phyloP scores from a whole-genome alignment of 2,113 vertebrate species.

The Ictalurus furcatus region DNA sequence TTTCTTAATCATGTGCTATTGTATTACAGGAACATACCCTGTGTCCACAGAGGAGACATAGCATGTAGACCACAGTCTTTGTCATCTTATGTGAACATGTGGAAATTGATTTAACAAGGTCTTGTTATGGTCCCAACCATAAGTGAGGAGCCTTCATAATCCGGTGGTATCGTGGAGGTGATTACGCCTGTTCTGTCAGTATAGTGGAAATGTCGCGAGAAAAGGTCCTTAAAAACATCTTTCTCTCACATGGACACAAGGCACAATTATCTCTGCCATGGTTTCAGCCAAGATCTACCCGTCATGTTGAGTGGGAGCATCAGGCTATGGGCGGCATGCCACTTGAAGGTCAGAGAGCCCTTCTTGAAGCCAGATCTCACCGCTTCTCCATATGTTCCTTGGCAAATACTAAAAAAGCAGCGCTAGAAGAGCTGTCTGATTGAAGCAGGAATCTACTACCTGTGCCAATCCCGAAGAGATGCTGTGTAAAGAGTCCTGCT shows the following conservation, averaged over 20 bases:
- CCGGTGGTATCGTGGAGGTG: conserved; percentile 65
- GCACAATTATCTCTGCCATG: conserved; percentile 74
- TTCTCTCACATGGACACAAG: conserved; percentile 72
- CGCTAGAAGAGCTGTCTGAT: conserved; percentile 64
- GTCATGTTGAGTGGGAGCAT: conserved; percentile 71
- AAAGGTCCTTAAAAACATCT: conserved; percentile 78
- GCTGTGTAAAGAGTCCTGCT: conserved; percentile 16
- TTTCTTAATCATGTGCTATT: conserved; percentile 1
- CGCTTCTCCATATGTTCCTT: conserved; percentile 69
- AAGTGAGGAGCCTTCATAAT: conserved; percentile 70
- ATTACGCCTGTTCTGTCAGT: conserved; percentile 72
- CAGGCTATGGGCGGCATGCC: conserved; percentile 72
- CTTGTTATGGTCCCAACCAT: conserved; percentile 69
- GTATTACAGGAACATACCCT: not conserved
- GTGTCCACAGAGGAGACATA: not conserved
- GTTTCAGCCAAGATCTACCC: conserved; percentile 70
- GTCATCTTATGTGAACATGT: conserved; percentile 63
- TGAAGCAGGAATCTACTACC: conserved; percentile 61
- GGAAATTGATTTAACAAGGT: conserved; percentile 74
- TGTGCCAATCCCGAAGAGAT: conserved; percentile 42
- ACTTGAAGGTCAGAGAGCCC: conserved; percentile 76
- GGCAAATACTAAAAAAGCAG: conserved; percentile 58
- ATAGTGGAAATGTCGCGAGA: conserved; percentile 67
- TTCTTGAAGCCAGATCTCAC: conserved; percentile 75
- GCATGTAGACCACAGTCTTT: conserved; percentile 40